Conservation (phyloP, 2,888 invertebrate species). For the Leptinotarsa tumamoca region DNA sequence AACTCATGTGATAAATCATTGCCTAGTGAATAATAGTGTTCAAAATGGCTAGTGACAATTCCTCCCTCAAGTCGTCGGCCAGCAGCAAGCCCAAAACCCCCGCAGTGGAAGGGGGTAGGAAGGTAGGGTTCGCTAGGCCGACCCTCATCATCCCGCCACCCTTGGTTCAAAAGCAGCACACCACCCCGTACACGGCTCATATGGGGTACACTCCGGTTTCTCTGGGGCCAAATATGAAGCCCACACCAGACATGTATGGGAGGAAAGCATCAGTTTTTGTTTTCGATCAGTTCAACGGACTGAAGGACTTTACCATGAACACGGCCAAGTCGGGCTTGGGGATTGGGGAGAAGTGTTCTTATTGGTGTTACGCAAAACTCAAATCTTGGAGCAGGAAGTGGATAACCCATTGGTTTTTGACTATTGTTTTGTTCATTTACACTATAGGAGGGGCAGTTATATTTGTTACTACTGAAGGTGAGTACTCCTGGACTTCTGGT, state of each 20-base stretch:
- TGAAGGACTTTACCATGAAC: slow-evolving; percentile 80
- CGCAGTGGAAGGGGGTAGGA: slow-evolving; percentile 39
- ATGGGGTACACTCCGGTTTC: slow-evolving; percentile 32
- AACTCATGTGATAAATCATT: neutral
- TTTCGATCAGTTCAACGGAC: slow-evolving; percentile 83
- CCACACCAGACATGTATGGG: slow-evolving; percentile 44
- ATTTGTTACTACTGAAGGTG: slow-evolving; percentile 85
- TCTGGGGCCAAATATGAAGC: slow-evolving; percentile 23
- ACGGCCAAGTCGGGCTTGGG: slow-evolving; percentile 83
- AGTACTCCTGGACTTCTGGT: slow-evolving; percentile 52
- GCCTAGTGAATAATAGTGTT: neutral
- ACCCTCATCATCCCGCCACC: slow-evolving; percentile 60
- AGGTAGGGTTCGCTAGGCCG: slow-evolving; percentile 58
- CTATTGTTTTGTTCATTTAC: slow-evolving; percentile 81
- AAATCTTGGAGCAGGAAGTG: slow-evolving; percentile 82
- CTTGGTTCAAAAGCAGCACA: slow-evolving; percentile 33
- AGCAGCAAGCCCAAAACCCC: slow-evolving; percentile 44
- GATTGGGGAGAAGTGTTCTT: slow-evolving; percentile 85
- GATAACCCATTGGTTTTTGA: slow-evolving; percentile 91
- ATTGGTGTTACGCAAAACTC: slow-evolving; percentile 83
- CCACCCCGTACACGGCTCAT: slow-evolving; percentile 29
- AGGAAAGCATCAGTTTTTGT: slow-evolving; percentile 82
- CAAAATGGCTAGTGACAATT: slow-evolving; percentile 40
- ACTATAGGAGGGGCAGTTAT: slow-evolving; percentile 85
- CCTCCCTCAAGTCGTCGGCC: slow-evolving; percentile 33